Percentiles rank a stretch among this genome's conserved stretches.
Conservation (phyloP, 1,140 invertebrate species). For the Ostrea denselamellosa region DNA sequence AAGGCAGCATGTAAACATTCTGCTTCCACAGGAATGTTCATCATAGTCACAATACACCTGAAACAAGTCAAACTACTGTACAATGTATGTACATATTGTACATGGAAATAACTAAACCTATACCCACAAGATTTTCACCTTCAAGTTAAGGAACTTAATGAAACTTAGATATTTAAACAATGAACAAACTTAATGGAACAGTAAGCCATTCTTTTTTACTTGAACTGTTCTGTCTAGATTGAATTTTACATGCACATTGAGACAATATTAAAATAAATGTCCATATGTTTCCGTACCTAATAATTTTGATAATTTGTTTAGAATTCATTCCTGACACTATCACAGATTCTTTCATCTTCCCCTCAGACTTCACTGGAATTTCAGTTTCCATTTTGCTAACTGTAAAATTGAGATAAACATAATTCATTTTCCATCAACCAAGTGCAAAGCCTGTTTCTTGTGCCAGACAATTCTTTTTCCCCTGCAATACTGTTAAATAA, state of each 20-base stretch:
- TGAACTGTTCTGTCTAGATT: neutral
- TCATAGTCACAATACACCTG: conserved; percentile 85
- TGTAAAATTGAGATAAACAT: conserved; percentile 20
- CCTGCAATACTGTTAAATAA: too few relatives aligned
- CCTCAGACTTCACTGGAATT: conserved; percentile 60
- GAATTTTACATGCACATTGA: neutral
- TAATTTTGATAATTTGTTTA: conserved; percentile 72
- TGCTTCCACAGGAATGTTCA: conserved; percentile 86
- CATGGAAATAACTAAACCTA: neutral
- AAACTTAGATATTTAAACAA: too few relatives aligned
- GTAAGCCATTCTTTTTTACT: neutral
- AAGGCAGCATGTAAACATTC: conserved; percentile 90
- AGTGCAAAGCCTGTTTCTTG: too few relatives aligned
- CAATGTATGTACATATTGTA: too few relatives aligned
- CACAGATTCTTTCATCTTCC: conserved; percentile 59
- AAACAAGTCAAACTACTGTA: conserved; percentile 1
- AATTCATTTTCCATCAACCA: neutral
- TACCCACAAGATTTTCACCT: neutral
- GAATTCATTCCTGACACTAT: conserved; percentile 68
- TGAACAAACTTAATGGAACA: too few relatives aligned
- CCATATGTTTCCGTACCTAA: conserved; percentile 65
- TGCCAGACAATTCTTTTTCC: too few relatives aligned
- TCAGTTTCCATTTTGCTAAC: conserved; percentile 68
- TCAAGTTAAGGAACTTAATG: too few relatives aligned
- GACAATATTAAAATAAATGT: neutral